Conservation (phyloP, 2,797 vertebrate genomes). For the Fistularia commersonii region DNA sequence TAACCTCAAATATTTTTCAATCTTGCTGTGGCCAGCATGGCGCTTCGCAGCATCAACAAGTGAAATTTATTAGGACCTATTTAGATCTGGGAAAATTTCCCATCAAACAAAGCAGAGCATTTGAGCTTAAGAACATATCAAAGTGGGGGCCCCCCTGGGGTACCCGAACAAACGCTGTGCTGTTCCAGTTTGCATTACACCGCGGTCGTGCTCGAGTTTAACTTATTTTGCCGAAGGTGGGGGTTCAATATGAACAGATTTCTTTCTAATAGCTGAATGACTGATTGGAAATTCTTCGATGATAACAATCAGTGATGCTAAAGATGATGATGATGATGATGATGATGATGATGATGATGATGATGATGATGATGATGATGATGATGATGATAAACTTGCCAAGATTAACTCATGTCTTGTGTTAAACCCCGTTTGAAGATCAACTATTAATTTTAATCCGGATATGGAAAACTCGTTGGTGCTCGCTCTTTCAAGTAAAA, state of each 20-base stretch:
- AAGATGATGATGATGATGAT: too few relatives aligned
- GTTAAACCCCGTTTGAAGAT: background rate
- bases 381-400: constrained; percentile 3
- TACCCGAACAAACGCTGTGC: constrained; percentile 31
- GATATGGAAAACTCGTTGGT: background rate
- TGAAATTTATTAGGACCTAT: constrained; percentile 43
- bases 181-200: constrained; percentile 51
- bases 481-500: background rate
- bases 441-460: background rate
- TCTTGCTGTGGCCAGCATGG: constrained; percentile 10
- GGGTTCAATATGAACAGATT: constrained; percentile 19
- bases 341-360: too few relatives aligned
- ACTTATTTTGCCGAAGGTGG: constrained; percentile 45
- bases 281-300: constrained; percentile 13
- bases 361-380: too few relatives aligned
- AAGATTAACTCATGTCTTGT: background rate
- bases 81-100: constrained; percentile 53
- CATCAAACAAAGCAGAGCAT: constrained; percentile 48
- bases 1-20: constrained; percentile 6
- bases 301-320: background rate
- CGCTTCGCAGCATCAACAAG: constrained; percentile 32
- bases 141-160: constrained; percentile 27
- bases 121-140: constrained; percentile 1
- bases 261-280: constrained; percentile 36
- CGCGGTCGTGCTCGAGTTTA: constrained; percentile 31